Evolutionary conservation across 2,888 invertebrate genomes (phyloP).

Genomic region (Cylindroiulus punctatus): DNA sequence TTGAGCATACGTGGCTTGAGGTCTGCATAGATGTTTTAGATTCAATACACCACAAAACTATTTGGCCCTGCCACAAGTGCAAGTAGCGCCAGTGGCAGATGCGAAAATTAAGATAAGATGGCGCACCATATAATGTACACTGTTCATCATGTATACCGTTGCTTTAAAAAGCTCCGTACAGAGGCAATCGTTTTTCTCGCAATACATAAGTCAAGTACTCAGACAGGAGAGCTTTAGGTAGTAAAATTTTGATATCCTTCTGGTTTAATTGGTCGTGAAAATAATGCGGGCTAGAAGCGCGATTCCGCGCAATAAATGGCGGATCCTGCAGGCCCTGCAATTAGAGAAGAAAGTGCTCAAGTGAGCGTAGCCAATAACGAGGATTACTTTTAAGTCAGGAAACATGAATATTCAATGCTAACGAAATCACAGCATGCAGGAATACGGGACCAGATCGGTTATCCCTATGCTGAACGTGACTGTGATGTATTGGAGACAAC

Average conservation of each 20-base stretch:
- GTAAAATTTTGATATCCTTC: constrained; percentile 37
- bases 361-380: constrained; percentile 19
- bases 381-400: constrained; percentile 34
- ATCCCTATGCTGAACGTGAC: background rate
- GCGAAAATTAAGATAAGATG: background rate
- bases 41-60: too few relatives aligned
- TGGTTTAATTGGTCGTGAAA: constrained; percentile 47
- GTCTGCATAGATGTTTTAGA: too few relatives aligned
- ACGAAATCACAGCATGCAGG: constrained; percentile 8
- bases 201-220: constrained; percentile 27
- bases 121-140: too few relatives aligned
- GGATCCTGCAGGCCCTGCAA: constrained; percentile 41
- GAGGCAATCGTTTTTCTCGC: background rate
- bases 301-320: constrained; percentile 6
- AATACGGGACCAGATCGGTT: background rate
- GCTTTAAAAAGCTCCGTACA: background rate
- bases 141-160: background rate
- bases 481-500: too few relatives aligned
- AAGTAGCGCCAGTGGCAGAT: background rate
- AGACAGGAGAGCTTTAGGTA: constrained; percentile 31
- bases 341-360: constrained; percentile 42
- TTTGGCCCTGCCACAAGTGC: too few relatives aligned
- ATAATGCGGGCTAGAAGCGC: background rate
- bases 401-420: constrained; percentile 42
- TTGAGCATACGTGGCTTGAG: too few relatives aligned